Evolutionary conservation across 2,113 vertebrate genomes (phyloP).

Genomic region (Dasyornis broadbenti): DNA sequence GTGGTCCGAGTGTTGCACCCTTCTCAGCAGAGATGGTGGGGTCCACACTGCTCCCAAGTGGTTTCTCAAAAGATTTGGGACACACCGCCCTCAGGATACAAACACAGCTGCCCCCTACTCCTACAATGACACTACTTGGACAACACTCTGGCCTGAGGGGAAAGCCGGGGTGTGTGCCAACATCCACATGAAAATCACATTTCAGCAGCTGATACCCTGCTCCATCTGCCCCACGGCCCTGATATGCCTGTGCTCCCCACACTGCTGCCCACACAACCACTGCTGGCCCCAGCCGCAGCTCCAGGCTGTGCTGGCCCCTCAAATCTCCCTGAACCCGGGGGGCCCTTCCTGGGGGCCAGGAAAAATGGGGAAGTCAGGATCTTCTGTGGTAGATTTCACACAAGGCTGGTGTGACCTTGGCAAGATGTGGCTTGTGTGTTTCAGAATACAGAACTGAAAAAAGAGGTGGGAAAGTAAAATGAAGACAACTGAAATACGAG

Average conservation of each 20-base stretch:
- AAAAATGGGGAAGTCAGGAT: background rate
- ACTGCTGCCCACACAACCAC: rapidly evolving
- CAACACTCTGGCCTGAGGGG: rapidly evolving
- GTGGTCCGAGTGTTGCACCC: rapidly evolving
- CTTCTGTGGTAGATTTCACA: rapidly evolving
- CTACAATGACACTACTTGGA: background rate
- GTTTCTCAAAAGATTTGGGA: background rate
- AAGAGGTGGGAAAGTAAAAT: background rate
- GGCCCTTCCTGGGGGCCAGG: rapidly evolving
- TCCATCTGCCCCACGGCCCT: rapidly evolving
- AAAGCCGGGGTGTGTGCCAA: rapidly evolving
- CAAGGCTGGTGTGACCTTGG: rapidly evolving
- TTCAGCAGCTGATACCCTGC: background rate
- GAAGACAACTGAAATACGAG: background rate
- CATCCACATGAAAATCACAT: background rate
- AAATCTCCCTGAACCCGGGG: rapidly evolving
- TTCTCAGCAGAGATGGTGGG: background rate
- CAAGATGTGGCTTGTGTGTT: rapidly evolving
- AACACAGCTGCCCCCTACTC: rapidly evolving
- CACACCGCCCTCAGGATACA: background rate
- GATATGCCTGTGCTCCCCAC: background rate
- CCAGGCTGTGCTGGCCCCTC: rapidly evolving
- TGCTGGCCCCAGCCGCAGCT: rapidly evolving
- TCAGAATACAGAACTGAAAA: background rate
- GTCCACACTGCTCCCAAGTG: background rate